Base-by-base conservation (phyloP, 2,888 invertebrate genomes). In the Alloplasta piceator region DNA sequence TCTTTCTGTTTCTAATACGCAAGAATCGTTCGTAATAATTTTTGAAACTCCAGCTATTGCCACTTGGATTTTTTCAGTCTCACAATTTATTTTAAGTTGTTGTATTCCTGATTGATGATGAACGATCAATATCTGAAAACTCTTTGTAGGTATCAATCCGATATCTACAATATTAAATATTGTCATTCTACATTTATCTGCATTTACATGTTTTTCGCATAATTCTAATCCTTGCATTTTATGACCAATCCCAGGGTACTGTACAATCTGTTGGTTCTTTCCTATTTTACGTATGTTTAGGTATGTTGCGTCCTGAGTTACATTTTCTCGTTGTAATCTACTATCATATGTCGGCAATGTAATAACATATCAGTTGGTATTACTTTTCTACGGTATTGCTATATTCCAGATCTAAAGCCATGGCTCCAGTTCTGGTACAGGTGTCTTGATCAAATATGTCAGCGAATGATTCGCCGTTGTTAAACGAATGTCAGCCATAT, bases 261-360 rank as follows among this genome's bases (percentile, higher is more conserved):
- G 1, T 43, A 43, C 43, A 43, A 43, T 43, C 43, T 10, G 43
- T 43, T 2, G 43, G 43, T 43, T 43, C 6, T 43, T 4, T 43
- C 4, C 43, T 43, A 43, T 43, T 43, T 43, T 43, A 43, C 58
- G 38, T 6, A 56, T 56, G 9, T 56, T 9, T 56, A 56, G 56
- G 56, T 56, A 36, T 26, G 6, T 56, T n/a, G 56, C 56, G 36
- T 56, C 56, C 9, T 26, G 56, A 36, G 56, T 56, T 56, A 56
- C 56, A 56, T 56, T 56, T 56, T 56, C 36, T 56, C 56, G 56
- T 56, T 16, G 56, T 56, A 56, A 14, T 56, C 56, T 56, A 36
- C 56, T 56, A 56, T 56, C 56, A 56, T 56, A 56, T 9, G 56
- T 56, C 56, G 56, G 56, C 56, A 56, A 56, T 26, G 56, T 56